These are phyloP conservation scores for Mesorhabditis sp. DNA, from an alignment of 2,888 invertebrate species.

Conservation along the genomic window DNA sequence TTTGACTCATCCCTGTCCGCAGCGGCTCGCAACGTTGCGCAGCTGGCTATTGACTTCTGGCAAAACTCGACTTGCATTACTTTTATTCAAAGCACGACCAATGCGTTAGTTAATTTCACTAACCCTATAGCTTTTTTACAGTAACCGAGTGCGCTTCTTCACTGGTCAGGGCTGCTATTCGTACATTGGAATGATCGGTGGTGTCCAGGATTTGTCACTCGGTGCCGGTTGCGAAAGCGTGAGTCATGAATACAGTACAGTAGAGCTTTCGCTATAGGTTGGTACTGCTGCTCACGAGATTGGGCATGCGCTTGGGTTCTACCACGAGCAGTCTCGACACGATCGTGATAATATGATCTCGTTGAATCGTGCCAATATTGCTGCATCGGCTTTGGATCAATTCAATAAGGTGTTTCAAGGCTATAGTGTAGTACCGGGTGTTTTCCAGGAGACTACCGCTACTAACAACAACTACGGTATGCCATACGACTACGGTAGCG, in stretches of 20 bases:
- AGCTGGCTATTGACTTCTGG: constrained; percentile 43
- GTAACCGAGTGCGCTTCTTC: constrained; percentile 34
- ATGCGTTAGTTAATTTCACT: constrained; percentile 7
- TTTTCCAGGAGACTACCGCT: constrained; percentile 20
- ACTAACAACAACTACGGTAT: constrained; percentile 36
- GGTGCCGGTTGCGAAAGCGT: constrained; percentile 50
- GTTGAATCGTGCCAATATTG: constrained; percentile 14
- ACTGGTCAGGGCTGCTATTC: constrained; percentile 47
- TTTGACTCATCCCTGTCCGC: background rate
- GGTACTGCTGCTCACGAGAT: constrained; percentile 36
- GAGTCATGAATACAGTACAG: background rate
- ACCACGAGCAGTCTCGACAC: constrained; percentile 36
- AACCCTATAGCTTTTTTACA: background rate
- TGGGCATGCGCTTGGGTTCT: constrained; percentile 51
- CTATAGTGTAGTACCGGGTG: background rate
- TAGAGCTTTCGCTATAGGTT: constrained; percentile 12
- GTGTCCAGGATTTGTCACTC: constrained; percentile 49
- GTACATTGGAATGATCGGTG: constrained; percentile 43
- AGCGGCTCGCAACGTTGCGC: background rate
- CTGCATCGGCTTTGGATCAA: background rate
- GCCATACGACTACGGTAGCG: constrained; percentile 38
- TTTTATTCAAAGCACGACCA: constrained; percentile 38
- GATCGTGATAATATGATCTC: constrained; percentile 12
- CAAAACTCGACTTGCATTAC: constrained; percentile 46
- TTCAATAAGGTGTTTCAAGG: no score